A percentile compares a stretch with the other conserved stretches of the same genome.
Evolutionary conservation across 2,113 vertebrate species (phyloP).

Genomic region (Holacanthus passer): DNA sequence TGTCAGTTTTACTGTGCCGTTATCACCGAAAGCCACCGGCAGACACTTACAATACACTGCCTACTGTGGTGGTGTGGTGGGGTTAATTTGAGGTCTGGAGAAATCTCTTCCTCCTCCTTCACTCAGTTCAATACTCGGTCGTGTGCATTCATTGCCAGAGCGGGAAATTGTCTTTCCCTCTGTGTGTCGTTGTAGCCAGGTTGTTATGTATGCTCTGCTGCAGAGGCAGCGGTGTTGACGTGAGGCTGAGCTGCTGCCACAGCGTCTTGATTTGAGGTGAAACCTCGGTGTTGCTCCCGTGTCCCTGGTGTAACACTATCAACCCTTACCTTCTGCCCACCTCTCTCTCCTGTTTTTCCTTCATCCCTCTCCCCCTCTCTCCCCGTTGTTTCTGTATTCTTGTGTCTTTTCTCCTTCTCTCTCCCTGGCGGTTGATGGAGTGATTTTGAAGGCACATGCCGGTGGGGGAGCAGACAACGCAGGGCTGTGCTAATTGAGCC

Average conservation of each 20-base stretch:
- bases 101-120: slow-evolving; percentile 61
- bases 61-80: slow-evolving; percentile 56
- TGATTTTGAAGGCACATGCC: slow-evolving; percentile 72
- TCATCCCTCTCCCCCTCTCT: not conserved
- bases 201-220: slow-evolving; percentile 79
- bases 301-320: slow-evolving; percentile 65
- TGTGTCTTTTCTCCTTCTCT: not conserved
- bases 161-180: slow-evolving; percentile 74
- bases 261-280: slow-evolving; percentile 79
- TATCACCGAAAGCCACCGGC: slow-evolving; percentile 68
- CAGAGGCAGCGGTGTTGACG: slow-evolving; percentile 69
- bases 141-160: slow-evolving; percentile 70
- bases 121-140: slow-evolving; percentile 55
- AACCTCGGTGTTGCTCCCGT: slow-evolving; percentile 69
- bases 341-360: slow-evolving; percentile 8
- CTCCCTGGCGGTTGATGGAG: slow-evolving; percentile 69
- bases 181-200: slow-evolving; percentile 64
- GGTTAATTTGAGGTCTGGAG: slow-evolving; percentile 78
- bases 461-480: slow-evolving; percentile 66
- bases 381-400: slow-evolving; percentile 22
- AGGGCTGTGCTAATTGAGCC: slow-evolving; percentile 84
- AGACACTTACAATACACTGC: slow-evolving; percentile 66
- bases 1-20: slow-evolving; percentile 70
- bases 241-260: slow-evolving; percentile 72
- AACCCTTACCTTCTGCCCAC: slow-evolving; percentile 40